These are phyloP conservation scores for Peromyscus attwateri DNA, from an alignment of 2,797 vertebrate species.

Conservation along the genomic window DNA sequence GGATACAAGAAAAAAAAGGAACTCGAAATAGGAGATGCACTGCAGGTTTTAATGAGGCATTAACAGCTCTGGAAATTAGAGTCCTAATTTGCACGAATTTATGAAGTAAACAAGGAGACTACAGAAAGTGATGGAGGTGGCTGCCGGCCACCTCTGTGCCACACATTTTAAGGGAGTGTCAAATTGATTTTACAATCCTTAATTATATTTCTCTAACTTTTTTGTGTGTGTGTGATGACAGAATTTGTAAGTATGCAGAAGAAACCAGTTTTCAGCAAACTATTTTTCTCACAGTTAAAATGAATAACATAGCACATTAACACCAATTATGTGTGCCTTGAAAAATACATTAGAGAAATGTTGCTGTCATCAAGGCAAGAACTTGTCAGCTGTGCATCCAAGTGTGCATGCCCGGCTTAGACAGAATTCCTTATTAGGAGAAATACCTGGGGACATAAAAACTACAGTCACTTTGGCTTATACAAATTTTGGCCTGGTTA, in stretches of 20 bases:
- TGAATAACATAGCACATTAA: slow-evolving; percentile 68
- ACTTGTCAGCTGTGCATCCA: background rate
- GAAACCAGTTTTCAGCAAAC: slow-evolving; percentile 71
- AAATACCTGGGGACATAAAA: background rate
- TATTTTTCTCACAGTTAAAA: slow-evolving; percentile 78
- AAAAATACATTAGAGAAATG: slow-evolving; percentile 27
- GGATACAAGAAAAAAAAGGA: background rate
- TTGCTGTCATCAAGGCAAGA: background rate
- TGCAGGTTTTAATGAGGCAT: slow-evolving; percentile 72
- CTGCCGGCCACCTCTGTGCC: background rate
- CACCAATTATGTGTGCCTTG: slow-evolving; percentile 51
- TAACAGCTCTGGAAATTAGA: slow-evolving; percentile 73
- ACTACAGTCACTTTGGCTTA: background rate
- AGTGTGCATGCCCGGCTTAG: background rate
- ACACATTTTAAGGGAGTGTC: slow-evolving; percentile 69
- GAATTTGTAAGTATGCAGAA: slow-evolving; percentile 70
- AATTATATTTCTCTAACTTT: slow-evolving; percentile 75
- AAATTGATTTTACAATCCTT: slow-evolving; percentile 80
- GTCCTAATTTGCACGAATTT: slow-evolving; percentile 71
- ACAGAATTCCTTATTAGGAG: slow-evolving; percentile 1
- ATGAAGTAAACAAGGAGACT: slow-evolving; percentile 66
- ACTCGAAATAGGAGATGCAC: background rate
- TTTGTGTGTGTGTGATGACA: slow-evolving; percentile 41
- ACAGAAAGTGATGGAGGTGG: background rate
- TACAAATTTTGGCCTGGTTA: background rate